These are phyloP conservation scores for Xylocopa sonorina DNA, from an alignment of 1,140 invertebrate species.

Conservation along the genomic window DNA sequence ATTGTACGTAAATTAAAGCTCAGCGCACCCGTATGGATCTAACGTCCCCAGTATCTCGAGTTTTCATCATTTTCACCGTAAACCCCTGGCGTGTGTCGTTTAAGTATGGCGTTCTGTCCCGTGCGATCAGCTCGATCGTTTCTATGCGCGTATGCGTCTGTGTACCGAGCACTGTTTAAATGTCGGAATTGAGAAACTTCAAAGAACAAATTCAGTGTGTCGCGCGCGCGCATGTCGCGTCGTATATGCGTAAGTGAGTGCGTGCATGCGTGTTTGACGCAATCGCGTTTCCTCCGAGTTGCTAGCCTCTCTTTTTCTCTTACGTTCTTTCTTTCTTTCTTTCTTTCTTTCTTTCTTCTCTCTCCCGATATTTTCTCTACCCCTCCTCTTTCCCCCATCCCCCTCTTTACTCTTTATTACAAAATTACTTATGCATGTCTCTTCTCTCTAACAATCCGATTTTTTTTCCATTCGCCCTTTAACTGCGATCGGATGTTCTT, in stretches of 20 bases:
- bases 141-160: too few species aligned
- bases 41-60: not conserved
- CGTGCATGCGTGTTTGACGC: constrained; percentile 54
- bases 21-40: constrained; percentile 29
- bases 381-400: too few species aligned
- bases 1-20: not conserved
- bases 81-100: not conserved
- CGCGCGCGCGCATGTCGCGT: constrained; percentile 15
- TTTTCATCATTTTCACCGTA: not conserved
- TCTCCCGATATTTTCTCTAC: not conserved
- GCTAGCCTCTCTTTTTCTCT: constrained; percentile 6
- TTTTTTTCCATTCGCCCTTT: not conserved
- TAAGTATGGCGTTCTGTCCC: not conserved
- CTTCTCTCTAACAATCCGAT: constrained; percentile 19
- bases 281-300: constrained; percentile 52
- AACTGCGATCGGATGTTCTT: not conserved
- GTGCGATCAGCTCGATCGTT: not conserved
- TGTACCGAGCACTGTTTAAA: constrained; percentile 9
- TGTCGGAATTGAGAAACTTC: constrained; percentile 6
- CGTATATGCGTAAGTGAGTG: constrained; percentile 7
- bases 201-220: not conserved
- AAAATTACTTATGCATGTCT: constrained; percentile 1
- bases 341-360: not conserved
- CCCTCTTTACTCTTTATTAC: not conserved
- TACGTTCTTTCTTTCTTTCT: not conserved